Base-by-base conservation (phyloP, 2,113 vertebrate species). In the Connochaetes taurinus region DNA sequence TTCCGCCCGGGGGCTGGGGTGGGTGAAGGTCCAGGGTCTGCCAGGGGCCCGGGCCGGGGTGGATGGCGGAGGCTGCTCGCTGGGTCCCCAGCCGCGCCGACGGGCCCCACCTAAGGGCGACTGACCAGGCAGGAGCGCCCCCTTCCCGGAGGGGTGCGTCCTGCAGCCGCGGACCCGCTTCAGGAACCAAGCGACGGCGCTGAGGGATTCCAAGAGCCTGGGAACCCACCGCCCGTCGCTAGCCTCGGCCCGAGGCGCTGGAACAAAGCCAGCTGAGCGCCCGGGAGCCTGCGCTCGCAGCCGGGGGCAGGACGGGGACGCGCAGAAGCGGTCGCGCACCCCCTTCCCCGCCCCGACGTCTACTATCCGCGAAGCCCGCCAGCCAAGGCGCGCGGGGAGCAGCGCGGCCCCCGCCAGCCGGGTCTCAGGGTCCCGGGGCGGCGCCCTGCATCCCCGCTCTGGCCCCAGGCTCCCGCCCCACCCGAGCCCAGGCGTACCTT, bases 401-500 rank as follows among this genome's bases (percentile, higher is more conserved):
- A 29, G 78, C 67, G 27, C 58, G 16, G 76, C 57, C 78, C 87
- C 16, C 29, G 64, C 53, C 40, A 43, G 27, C 25, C n/a, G 25
- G 2, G 11, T 25, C 43, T n/a, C 29, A n/a, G 36, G 47, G 71
- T 13, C 50, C 19, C 67, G 25, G 6, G 50, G 7, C 23, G 12
- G 71, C 2, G 16, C 78, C 45, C 55, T 92, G 83, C 95, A 86
- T 78, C 78, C 82, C 52, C 33, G 15, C 80, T 23, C 87, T 23
- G n/a, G 36, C 29, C 27, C 76, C 0, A 21, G 43, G 7, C 8
- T 47, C 31, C 33, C 29, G 31, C 55, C 71, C 71, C 76, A 0
- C 47, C 40, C 40, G 19, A 31, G 5, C 21, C 80, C 62, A 6
- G 17, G 64, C 90, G 96, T 98, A 99, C 99, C 99, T 99, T 99